Evolutionary conservation across 2,888 invertebrate genomes (phyloP).

Genomic region (Standfussiana lucernea): DNA sequence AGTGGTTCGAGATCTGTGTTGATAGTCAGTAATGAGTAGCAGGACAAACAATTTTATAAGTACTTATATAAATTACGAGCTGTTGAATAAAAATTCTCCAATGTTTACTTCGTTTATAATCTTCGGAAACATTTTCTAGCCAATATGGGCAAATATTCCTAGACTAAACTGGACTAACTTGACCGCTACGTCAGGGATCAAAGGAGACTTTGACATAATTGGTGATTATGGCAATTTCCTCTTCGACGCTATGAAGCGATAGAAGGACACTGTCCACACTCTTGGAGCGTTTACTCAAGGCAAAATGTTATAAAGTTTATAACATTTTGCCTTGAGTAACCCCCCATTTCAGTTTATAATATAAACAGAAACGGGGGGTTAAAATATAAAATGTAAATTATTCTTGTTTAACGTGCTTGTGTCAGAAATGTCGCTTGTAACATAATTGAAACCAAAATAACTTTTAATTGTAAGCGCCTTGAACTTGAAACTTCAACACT

Average conservation of each 20-base stretch:
- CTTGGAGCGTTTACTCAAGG: background rate
- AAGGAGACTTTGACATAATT: slow-evolving; percentile 27
- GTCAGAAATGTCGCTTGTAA: background rate
- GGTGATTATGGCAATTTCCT: slow-evolving; percentile 21
- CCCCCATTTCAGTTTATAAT: no score
- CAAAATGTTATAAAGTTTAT: no score
- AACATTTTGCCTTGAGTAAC: no score
- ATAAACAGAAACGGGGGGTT: no score
- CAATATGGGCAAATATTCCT: background rate
- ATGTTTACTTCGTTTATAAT: background rate
- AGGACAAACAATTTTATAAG: background rate
- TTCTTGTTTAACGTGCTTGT: background rate
- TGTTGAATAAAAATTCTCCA: background rate
- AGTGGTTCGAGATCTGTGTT: background rate
- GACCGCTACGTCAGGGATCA: slow-evolving; percentile 25
- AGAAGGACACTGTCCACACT: background rate
- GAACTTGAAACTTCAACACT: slow-evolving; percentile 42
- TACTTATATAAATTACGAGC: background rate
- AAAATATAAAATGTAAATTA: background rate
- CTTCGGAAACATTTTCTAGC: slow-evolving; percentile 1
- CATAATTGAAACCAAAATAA: slow-evolving; percentile 13
- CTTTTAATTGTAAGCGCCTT: slow-evolving; percentile 14
- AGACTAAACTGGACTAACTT: background rate
- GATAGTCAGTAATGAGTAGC: background rate
- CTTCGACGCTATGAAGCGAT: background rate